Conservation (phyloP, 2,797 vertebrate species). For the Chiroxiphia lanceolata region DNA sequence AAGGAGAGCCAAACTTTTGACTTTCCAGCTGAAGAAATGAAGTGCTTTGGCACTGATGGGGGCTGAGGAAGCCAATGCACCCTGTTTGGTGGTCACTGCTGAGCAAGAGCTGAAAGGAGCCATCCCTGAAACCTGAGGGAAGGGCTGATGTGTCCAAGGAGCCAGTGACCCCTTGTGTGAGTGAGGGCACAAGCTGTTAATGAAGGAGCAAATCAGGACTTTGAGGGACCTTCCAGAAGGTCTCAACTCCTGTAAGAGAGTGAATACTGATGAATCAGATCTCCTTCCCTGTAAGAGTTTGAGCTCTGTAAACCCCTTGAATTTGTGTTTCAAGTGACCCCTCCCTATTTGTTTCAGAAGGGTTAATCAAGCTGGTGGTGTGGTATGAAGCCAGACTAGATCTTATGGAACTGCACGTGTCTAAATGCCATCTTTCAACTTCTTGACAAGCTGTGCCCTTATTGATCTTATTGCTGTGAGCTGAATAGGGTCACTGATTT, state of each 20-base stretch:
- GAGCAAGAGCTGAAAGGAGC: neutral
- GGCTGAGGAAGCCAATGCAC: neutral
- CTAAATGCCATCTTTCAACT: neutral
- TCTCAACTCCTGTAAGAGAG: neutral
- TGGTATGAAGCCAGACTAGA: neutral
- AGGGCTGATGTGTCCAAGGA: neutral
- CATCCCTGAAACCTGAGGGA: neutral
- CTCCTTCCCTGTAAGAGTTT: neutral
- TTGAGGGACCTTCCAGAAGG: neutral
- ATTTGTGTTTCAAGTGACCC: neutral
- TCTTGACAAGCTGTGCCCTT: neutral
- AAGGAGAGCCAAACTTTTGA: neutral
- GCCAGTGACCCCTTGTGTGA: fast-evolving
- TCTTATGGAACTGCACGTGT: neutral
- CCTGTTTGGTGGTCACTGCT: neutral
- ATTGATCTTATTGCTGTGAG: neutral
- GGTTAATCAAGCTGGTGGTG: neutral
- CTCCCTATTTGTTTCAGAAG: neutral
- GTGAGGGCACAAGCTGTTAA: neutral
- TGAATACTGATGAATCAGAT: neutral
- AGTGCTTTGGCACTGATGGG: neutral
- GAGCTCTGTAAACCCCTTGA: neutral
- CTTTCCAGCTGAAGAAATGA: neutral
- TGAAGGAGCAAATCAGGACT: neutral
- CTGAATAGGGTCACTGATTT: neutral